A percentile compares a stretch with the other conserved stretches of the same genome.
Conservation (phyloP, 1,140 invertebrate species). For the Macrobrachium nipponense region DNA sequence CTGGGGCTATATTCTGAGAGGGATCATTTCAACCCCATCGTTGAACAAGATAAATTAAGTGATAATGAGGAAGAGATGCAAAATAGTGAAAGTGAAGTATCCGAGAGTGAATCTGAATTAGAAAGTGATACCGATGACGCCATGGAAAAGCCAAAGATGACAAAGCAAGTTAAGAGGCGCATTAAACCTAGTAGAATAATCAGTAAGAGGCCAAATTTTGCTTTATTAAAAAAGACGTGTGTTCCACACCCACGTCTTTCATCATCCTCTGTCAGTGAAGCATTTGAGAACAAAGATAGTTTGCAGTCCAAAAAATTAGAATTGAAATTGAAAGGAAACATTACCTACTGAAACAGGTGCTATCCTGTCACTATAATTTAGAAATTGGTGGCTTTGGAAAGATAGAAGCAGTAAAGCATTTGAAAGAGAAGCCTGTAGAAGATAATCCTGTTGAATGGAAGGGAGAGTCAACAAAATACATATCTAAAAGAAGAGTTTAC, state of each 20-base stretch:
- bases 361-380: constrained; percentile 56
- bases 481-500: constrained; percentile 77
- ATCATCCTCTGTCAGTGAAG: constrained; percentile 65
- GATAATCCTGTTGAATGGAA: constrained; percentile 66
- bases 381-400: constrained; percentile 49
- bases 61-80: neutral
- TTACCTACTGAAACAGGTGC: constrained; percentile 67
- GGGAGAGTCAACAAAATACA: constrained; percentile 69
- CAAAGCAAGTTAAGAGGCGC: constrained; percentile 74
- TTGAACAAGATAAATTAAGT: neutral
- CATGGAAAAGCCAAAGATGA: constrained; percentile 65
- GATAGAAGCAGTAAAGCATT: constrained; percentile 34
- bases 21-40: constrained; percentile 46
- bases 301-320: constrained; percentile 64
- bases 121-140: constrained; percentile 77
- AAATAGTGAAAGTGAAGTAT: constrained; percentile 4
- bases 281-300: constrained; percentile 54
- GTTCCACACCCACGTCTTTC: constrained; percentile 69
- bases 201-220: constrained; percentile 77
- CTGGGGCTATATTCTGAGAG: constrained; percentile 51
- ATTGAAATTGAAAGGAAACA: constrained; percentile 66
- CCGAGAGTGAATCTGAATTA: constrained; percentile 79
- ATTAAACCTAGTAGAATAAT: constrained; percentile 71
- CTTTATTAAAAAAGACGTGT: constrained; percentile 68
- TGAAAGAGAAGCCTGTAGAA: constrained; percentile 45